Evolutionary conservation across 2,797 vertebrate genomes (phyloP).

Genomic region (Leptoclinus maculatus): DNA sequence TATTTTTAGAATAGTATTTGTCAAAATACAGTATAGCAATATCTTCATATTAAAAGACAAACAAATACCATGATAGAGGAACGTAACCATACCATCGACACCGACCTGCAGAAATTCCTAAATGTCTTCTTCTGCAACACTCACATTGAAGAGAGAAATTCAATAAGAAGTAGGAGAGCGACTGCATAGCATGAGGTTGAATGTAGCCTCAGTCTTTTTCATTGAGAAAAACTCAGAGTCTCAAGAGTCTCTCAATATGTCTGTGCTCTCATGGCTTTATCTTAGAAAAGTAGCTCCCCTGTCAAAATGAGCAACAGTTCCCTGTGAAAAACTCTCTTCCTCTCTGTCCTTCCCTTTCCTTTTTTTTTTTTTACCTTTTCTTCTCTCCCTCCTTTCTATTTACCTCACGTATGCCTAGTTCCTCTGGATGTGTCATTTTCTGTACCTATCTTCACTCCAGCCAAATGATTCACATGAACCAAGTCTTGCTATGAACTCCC

Average conservation of each 20-base stretch:
- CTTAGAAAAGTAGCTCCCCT: conserved; percentile 22
- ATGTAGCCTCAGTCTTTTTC: background rate
- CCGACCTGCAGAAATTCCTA: background rate
- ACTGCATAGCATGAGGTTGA: background rate
- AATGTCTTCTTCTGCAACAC: background rate
- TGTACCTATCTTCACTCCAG: conserved; percentile 3
- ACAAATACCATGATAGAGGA: background rate
- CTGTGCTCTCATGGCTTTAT: conserved; percentile 13
- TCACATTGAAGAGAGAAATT: background rate
- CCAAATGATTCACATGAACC: conserved; percentile 46
- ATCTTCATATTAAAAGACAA: background rate
- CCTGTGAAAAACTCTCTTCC: conserved; percentile 10
- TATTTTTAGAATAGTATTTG: background rate
- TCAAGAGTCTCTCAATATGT: background rate
- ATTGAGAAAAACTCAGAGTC: background rate
- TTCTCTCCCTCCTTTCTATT: conserved; percentile 2
- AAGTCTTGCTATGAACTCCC: conserved; percentile 24
- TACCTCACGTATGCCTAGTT: background rate
- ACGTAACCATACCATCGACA: background rate
- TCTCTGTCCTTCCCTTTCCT: background rate
- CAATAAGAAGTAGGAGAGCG: background rate
- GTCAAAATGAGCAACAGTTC: conserved; percentile 19
- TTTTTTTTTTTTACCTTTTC: background rate
- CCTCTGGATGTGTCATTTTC: conserved; percentile 34
- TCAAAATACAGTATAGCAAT: background rate